Percentiles rank a stretch among this genome's conserved stretches.
phyloP scores from a whole-genome alignment of 2,113 vertebrate species.

The Tragelaphus strepsiceros region DNA sequence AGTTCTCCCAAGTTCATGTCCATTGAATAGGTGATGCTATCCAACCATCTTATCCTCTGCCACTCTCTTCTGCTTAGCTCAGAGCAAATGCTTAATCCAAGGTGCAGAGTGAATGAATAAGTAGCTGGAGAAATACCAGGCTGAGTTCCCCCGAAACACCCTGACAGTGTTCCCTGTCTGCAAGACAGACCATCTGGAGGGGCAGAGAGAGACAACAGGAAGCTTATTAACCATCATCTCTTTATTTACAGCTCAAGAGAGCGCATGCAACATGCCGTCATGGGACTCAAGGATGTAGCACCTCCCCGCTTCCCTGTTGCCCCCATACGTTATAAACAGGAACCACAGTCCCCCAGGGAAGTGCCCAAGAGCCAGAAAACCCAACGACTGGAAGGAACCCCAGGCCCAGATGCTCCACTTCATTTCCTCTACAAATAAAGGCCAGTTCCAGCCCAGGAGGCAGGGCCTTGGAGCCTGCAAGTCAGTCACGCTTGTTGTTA shows the following conservation, averaged over 20 bases:
- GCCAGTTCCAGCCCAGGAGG: background rate
- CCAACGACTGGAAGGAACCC: conserved; percentile 40
- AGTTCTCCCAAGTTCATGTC: background rate
- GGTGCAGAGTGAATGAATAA: background rate
- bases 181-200: background rate
- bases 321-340: conserved; percentile 38
- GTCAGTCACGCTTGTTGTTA: background rate
- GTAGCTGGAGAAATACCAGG: background rate
- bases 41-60: background rate
- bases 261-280: conserved; percentile 73
- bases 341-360: conserved; percentile 59
- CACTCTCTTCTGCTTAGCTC: background rate
- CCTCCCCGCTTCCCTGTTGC: conserved; percentile 24
- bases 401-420: background rate
- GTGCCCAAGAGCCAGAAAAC: conserved; percentile 58
- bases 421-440: background rate
- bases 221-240: conserved; percentile 33
- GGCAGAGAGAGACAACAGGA: background rate
- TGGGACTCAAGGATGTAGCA: conserved; percentile 37
- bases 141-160: background rate
- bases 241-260: conserved; percentile 81
- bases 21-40: background rate
- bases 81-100: background rate
- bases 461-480: background rate
- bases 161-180: background rate